A percentile compares a stretch with the other conserved stretches of the same genome.
Conservation (phyloP, 2,797 vertebrate genomes). For the Hyperoplus immaculatus region DNA sequence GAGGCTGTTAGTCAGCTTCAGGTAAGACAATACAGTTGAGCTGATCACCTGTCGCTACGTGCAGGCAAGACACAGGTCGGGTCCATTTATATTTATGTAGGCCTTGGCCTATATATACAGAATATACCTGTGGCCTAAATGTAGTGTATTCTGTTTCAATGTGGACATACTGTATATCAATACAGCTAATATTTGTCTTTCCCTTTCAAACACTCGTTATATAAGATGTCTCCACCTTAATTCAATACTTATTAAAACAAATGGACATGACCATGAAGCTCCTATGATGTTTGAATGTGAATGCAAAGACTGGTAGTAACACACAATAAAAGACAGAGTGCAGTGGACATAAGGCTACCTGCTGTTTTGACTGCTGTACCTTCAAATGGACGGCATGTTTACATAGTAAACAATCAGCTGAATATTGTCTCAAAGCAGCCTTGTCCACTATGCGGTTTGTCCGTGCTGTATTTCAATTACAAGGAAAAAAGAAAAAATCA, state of each 20-base stretch:
- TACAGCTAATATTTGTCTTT: slow-evolving; percentile 18
- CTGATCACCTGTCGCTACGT: slow-evolving; percentile 66
- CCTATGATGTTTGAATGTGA: slow-evolving; percentile 24
- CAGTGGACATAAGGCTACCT: slow-evolving; percentile 45
- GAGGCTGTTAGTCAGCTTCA: slow-evolving; percentile 71
- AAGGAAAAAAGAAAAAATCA: slow-evolving; percentile 30
- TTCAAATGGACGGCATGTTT: slow-evolving; percentile 71
- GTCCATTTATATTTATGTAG: slow-evolving; percentile 5
- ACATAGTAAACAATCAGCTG: slow-evolving; percentile 71
- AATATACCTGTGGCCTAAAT: slow-evolving; percentile 6
- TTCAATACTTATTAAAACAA: slow-evolving; percentile 3
- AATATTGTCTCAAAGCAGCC: slow-evolving; percentile 54
- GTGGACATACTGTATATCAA: slow-evolving; percentile 3
- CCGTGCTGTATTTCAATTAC: slow-evolving; percentile 23
- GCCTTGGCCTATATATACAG: neutral
- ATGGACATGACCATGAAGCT: neutral
- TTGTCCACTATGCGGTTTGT: slow-evolving; percentile 47
- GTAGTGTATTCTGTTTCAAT: slow-evolving; percentile 2
- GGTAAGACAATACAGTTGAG: slow-evolving; percentile 75
- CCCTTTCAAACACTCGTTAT: slow-evolving; percentile 1
- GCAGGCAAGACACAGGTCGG: slow-evolving; percentile 24
- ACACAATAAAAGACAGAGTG: slow-evolving; percentile 25
- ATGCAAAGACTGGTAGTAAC: slow-evolving; percentile 24
- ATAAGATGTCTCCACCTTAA: slow-evolving; percentile 5
- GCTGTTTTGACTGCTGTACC: slow-evolving; percentile 63